Evolutionary conservation across 2,888 invertebrate species (phyloP), one percentile per base, ranked within the genome.

Genomic region (Drosophila acutilabella): DNA sequence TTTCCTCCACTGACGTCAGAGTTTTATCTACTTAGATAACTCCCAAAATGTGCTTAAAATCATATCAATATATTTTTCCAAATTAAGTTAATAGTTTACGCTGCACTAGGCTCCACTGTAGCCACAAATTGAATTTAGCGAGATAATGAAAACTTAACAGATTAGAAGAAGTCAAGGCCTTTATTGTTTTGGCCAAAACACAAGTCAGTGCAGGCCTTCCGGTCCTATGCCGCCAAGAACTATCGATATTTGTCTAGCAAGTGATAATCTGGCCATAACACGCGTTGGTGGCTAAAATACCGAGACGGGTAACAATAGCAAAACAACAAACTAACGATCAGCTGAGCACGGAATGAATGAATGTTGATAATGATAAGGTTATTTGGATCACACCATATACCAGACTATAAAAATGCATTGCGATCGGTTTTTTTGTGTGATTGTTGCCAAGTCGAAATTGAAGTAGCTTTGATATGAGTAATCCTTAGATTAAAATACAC

Each of bases 161-260:
- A 71, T 60, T 50, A 53, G 42, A 20, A 5, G 4, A 40, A 64
- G 48, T 71, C 56, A 64, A 64, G 56, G 60, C 33, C 57, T 33
- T 40, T 23, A 10, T 64, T 52, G 60, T 64, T 64, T 41, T 30
- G 56, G 8, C 33, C 18, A 56, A 77, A 48, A 57, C 23, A 57
- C 42, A 20, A 56, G 44, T n/a, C 44, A 42, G 41, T 11, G 51
- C 20, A 11, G 30, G n/a, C 42, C 33, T 54, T 42, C 20, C 20
- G 30, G 20, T 8, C 53, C 42, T 33, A 33, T 33, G 33, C 16
- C 20, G 59, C 33, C 42, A 10, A 44, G 41, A 56, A 44, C 44
- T 56, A 44, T 56, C 54, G 44, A 36, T 54, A 44, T 44, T 11
- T 54, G 44, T 11, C 18, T 18, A 33, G 10, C 18, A 1, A n/a